These are phyloP conservation scores for Willisornis vidua DNA, from an alignment of 2,113 vertebrate genomes.

Conservation along the genomic window DNA sequence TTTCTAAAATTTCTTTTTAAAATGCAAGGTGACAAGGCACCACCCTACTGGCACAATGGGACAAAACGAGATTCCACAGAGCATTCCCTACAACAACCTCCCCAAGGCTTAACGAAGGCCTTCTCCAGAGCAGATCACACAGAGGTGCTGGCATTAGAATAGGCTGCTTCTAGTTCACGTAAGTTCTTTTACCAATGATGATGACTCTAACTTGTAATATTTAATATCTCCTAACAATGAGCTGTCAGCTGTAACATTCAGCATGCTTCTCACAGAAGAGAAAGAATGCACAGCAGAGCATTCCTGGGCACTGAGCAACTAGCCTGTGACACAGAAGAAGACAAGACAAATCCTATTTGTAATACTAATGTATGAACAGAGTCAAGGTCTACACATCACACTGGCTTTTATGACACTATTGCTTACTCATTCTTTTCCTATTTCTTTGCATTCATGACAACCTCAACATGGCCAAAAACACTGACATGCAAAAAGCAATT, in stretches of 20 bases:
- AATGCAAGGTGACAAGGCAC: background rate
- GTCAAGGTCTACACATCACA: background rate
- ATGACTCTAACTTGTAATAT: background rate
- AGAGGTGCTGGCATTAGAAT: background rate
- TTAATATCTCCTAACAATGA: background rate
- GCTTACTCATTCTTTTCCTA: background rate
- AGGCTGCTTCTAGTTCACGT: background rate
- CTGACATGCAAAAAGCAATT: background rate
- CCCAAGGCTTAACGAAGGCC: too few relatives aligned
- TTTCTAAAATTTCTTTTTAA: background rate
- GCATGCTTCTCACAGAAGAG: background rate
- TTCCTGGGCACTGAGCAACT: background rate
- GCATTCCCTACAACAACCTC: background rate
- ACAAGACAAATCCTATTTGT: constrained; percentile 22
- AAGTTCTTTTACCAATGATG: background rate
- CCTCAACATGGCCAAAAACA: background rate
- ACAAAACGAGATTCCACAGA: background rate
- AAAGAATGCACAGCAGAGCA: constrained; percentile 8
- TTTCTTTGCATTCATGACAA: background rate
- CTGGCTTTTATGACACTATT: background rate
- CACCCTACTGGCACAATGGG: accelerated
- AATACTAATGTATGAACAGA: background rate
- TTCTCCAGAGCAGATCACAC: background rate
- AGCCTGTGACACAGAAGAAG: background rate
- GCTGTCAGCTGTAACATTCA: background rate